Evolutionary conservation across 2,113 vertebrate species (phyloP), one percentile per base, ranked within the genome.

Genomic region (Gobius niger): DNA sequence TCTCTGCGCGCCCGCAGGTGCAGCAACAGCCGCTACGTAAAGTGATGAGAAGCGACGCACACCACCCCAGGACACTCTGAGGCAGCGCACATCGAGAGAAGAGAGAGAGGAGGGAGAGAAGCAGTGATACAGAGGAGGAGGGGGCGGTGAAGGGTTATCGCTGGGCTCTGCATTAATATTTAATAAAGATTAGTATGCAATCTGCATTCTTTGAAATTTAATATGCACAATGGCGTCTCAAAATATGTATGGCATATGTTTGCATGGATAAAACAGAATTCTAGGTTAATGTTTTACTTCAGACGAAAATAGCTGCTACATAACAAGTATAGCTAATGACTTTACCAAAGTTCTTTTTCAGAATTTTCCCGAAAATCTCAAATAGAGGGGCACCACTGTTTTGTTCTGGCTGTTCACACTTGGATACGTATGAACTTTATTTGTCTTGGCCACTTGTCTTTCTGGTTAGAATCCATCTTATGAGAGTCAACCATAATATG

Each of bases 11-110:
- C 76, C 63, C 70, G 77, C 79, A 68, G 69, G 75, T 73, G 73
- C 73, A 80, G 79, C 81, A 74, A 63, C 81, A 77, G 84, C 77
- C 78, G 70, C 63, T n/a, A 59, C 64, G 1, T 68, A 47, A 63
- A 50, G 77, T 18, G 68, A 62, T n/a, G 73, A 6, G 63, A 51
- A 64, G 74, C 62, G 73, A 68, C 53, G 73, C 80, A 67, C 80
- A 66, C 4, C 67, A 60, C 53, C 76, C 42, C 73, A 67, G 65
- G 77, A 77, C 77, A 84, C 72, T 82, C 34, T 51, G 73, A 63
- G 67, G 67, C 74, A 24, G 76, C 41, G 50, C 49, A 76, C 66
- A 4, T 72, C 1, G 71, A 3, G 66, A 34, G 52, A 4, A 10
- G 9, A 12, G 9, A 19, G 7, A 11, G 51, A 19, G 10, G 47